Conservation (phyloP, 2,113 vertebrate species). For the Polypterus senegalus region DNA sequence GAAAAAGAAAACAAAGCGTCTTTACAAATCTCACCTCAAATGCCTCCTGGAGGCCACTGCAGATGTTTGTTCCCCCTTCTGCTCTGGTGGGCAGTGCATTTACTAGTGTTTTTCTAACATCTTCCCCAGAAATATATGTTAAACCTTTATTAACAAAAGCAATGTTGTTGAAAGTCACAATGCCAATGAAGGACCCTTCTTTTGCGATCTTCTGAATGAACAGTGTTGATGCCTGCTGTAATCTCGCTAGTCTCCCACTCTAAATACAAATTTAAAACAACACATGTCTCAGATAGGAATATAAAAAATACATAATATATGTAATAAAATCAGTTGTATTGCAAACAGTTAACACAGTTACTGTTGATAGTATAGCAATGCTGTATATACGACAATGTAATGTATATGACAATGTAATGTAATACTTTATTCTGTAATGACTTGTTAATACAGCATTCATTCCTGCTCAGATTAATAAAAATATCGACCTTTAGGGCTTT, state of each 20-base stretch:
- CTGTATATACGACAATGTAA: not conserved
- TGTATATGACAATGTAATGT: not conserved
- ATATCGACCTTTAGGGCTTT: not conserved
- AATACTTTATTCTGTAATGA: not conserved
- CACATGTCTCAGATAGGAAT: not conserved
- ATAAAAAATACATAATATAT: not conserved
- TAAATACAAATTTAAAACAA: not conserved
- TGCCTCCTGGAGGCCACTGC: not conserved
- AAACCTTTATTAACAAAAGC: not conserved
- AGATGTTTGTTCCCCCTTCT: too few species aligned
- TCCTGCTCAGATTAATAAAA: not conserved
- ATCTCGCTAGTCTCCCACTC: not conserved
- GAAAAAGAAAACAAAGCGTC: not conserved
- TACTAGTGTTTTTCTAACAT: too few species aligned
- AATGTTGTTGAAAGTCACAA: not conserved
- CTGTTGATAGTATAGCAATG: not conserved
- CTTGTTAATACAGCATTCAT: too few species aligned
- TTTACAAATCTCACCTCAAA: not conserved
- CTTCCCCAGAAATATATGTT: too few species aligned
- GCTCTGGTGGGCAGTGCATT: too few species aligned
- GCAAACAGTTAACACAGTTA: not conserved
- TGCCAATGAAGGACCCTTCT: conserved; percentile 1
- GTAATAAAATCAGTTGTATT: not conserved
- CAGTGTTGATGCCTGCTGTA: conserved; percentile 4
- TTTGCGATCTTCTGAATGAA: conserved; percentile 10